Evolutionary conservation across 2,113 vertebrate species (phyloP), one percentile per base, ranked within the genome.

Genomic region (Melanerpes aurifrons): DNA sequence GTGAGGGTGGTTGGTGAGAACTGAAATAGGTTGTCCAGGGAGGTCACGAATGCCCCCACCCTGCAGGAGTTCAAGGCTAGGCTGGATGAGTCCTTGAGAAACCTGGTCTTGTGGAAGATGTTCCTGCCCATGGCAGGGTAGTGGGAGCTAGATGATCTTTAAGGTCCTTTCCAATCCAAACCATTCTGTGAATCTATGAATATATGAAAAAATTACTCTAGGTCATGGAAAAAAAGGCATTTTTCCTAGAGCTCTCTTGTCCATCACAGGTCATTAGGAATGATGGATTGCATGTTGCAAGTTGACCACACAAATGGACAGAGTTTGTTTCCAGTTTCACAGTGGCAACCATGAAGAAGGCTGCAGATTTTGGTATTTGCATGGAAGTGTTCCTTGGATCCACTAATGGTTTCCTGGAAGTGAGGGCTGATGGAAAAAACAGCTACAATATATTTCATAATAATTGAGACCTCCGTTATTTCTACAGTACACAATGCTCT

Each of bases 231-330:
- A 64, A 40, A 50, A 29, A 16, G 1, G 2, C 21, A 3, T 22
- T 3, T 66, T 58, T 92, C 10, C n/a, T 29, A 19, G 1, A 50
- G 18, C 22, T 50, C 9, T 74, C 20, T 73, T 53, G 12, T 53
- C 50, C 24, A 50, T 43, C 57, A 9, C 15, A 37, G 53, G 2
- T 26, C 2, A 1, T 28, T 31, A 15, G 7, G 57, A 45, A 35
- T 58, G 15, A 1, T 5, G 17, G 13, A 4, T 58, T 61, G 26
- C 15, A 0, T 16, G n/a, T n/a, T n/a, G 63, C 22, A 25, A 10
- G 25, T 2, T 28, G 58, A 4, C 37, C 31, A 29, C 75, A 18
- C 10, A 12, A 14, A 57, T 0, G 2, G 28, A 11, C 6, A 0
- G 1, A 9, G 13, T 31, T 22, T 45, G 8, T 70, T 16, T 53